Base-by-base conservation (phyloP, 2,797 vertebrate species). In the Diglossa cyanea region DNA sequence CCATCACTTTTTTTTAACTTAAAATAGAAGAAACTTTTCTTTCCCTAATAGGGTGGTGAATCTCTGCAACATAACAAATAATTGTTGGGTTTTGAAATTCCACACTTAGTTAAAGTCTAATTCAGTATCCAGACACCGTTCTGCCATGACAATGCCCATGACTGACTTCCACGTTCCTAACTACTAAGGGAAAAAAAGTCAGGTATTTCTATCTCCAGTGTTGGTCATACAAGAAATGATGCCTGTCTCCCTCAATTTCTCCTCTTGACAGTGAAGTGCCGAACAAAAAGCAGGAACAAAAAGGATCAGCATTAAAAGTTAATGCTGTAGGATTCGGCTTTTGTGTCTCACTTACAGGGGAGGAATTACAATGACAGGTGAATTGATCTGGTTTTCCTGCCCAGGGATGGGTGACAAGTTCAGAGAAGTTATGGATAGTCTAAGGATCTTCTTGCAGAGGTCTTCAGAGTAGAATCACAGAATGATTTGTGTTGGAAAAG, bases 331-430 rank as follows among this genome's bases (percentile, higher is more conserved):
- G 80, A 90, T 85, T 88, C 0, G 0, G 55, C 8, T 73, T 92
- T 92, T 86, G 51, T 79, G 70, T 72, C 77, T 93, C 88, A 37
- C 77, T 92, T 50, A 45, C 53, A 39, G n/a, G 26, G 31, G 23
- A 86, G 77, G 61, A 95, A 92, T 86, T 76, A 88, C 60, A 81
- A 20, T 86, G 88, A 86, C 86, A 82, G 89, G 91, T 84, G 84
- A 85, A 92, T 12, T 87, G 70, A 87, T 82, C 74, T 66, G 60
- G 11, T 70, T 87, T 93, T 79, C 79, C 77, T 73, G 40, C 44
- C 44, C 25, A 48, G 35, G 31, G 47, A 30, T 57, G 66, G 50
- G 37, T 70, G 80, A 54, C 10, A 70, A 62, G 21, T 33, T 13
- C 58, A 68, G 51, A 58, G 62, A 26, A 91, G n/a, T 53, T 76